phyloP scores from a whole-genome alignment of 35 echinoderm and acorn worm genomes.

The Ptychodera flava region DNA sequence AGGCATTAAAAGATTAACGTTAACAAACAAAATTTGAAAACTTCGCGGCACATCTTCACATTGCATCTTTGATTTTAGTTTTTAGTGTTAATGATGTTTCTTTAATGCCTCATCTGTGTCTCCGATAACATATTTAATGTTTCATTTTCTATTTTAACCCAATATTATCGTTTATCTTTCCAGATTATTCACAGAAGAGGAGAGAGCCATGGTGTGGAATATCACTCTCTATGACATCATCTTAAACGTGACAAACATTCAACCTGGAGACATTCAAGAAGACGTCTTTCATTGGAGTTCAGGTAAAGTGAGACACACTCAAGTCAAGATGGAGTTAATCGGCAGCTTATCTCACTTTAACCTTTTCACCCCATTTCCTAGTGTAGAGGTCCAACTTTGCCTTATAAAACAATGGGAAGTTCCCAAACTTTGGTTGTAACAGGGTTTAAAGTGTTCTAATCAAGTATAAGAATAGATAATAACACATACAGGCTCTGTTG shows the following conservation, averaged over 20 bases:
- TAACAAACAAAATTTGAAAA: no score
- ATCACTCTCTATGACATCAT: slow-evolving; percentile 7
- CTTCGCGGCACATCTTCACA: no score
- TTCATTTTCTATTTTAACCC: no score
- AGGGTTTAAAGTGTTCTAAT: neutral
- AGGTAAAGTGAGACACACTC: neutral
- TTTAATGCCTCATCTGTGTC: no score
- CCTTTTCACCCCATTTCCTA: neutral
- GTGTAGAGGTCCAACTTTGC: neutral
- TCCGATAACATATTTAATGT: no score
- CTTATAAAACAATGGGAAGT: neutral
- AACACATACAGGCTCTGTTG: no score
- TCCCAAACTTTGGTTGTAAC: neutral
- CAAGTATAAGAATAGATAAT: neutral
- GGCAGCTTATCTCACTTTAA: no score
- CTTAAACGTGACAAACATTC: neutral
- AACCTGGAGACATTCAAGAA: neutral
- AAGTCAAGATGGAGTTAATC: no score
- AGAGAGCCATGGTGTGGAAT: neutral
- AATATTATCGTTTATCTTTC: no score
- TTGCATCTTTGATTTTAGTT: no score
- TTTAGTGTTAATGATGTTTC: no score
- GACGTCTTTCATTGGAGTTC: slow-evolving; percentile 15
- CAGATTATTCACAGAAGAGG: slow-evolving; percentile 2
- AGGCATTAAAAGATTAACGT: no score